Evolutionary conservation across 2,888 invertebrate species (phyloP).

Genomic region (Amphipyra tragopoginis): DNA sequence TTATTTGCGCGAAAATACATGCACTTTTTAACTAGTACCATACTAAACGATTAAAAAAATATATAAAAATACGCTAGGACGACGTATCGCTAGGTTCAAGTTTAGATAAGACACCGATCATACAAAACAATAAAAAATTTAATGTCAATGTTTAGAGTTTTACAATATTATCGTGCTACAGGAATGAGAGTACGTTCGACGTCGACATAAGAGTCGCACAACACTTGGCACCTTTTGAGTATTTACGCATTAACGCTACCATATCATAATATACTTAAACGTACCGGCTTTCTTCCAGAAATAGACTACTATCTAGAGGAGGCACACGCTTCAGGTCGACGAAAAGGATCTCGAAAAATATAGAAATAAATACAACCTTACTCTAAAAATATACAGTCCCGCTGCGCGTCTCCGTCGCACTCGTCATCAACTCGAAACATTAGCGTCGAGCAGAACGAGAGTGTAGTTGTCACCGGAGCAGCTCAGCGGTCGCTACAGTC

Average conservation of each 20-base stretch:
- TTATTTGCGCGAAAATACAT: conserved; percentile 53
- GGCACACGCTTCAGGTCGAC: conserved; percentile 84
- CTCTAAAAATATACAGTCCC: conserved; percentile 54
- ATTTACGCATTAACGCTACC: conserved; percentile 77
- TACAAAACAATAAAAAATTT: conserved; percentile 48
- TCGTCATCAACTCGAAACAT: background rate
- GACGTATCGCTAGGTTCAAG: conserved; percentile 71
- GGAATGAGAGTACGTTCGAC: conserved; percentile 82
- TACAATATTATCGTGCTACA: conserved; percentile 80
- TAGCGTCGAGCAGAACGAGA: background rate
- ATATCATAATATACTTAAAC: conserved; percentile 66
- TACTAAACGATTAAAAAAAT: conserved; percentile 70
- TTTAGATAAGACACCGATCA: conserved; percentile 67
- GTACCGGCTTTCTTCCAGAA: conserved; percentile 70
- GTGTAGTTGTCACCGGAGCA: conserved; percentile 4
- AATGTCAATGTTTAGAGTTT: conserved; percentile 71
- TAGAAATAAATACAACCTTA: conserved; percentile 79
- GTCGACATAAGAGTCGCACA: conserved; percentile 69
- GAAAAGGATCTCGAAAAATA: conserved; percentile 81
- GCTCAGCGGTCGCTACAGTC: conserved; percentile 67
- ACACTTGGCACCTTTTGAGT: conserved; percentile 82
- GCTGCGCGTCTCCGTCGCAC: conserved; percentile 17
- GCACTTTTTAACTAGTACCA: conserved; percentile 60
- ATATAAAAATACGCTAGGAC: conserved; percentile 73
- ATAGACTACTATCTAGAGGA: conserved; percentile 77